Base-by-base conservation (phyloP, 2,888 invertebrate species). In the Campoletis raptor region DNA sequence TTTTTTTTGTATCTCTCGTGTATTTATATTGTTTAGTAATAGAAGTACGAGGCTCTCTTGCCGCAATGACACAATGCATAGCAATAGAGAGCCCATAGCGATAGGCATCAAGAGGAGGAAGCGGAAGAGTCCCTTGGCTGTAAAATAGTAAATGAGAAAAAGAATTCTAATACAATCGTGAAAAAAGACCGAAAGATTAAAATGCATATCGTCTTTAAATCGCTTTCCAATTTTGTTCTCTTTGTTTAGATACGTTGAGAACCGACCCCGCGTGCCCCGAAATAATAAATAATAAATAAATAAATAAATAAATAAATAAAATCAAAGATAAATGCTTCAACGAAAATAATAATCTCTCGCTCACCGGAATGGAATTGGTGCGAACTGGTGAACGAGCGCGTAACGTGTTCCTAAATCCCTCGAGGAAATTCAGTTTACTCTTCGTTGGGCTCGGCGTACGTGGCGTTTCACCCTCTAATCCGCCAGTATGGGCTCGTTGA, bases 341-440 rank as follows among this genome's bases (percentile, higher is more conserved):
- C 54, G 42, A 79, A 78, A 81, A 81, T 67, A 57, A 74, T 57
- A 54, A 24, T 21, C 72, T 72, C 64, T 76, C 76, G 76, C 94
- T 94, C 92, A 94, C 94, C 93, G 94, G 93, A 86, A 93, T 91
- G 86, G 94, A 90, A 88, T 92, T 92, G 88, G 91, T 93, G 90
- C 94, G 94, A 86, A 94, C 92, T 30, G 94, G 94, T 40, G 94
- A 94, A 48, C 94, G 92, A 76, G 94, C 92, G 85, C 95, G 95
- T 88, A 96, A 94, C 8, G 96, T 96, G 93, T 96, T 96, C 88
- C 95, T 95, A 93, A 96, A 96, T 89, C 96, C 96, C 90, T 96
- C 96, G 91, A 96, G 95, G 91, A 96, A 95, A 90, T 93, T 93
- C 83, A 94, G 91, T 87, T 95, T 95, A 89, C 95, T 94, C 90